Percentiles rank a stretch among this genome's conserved stretches.
These are phyloP conservation scores for Oreocharis arfaki DNA, from an alignment of 2,113 vertebrate species.

Conservation along the genomic window DNA sequence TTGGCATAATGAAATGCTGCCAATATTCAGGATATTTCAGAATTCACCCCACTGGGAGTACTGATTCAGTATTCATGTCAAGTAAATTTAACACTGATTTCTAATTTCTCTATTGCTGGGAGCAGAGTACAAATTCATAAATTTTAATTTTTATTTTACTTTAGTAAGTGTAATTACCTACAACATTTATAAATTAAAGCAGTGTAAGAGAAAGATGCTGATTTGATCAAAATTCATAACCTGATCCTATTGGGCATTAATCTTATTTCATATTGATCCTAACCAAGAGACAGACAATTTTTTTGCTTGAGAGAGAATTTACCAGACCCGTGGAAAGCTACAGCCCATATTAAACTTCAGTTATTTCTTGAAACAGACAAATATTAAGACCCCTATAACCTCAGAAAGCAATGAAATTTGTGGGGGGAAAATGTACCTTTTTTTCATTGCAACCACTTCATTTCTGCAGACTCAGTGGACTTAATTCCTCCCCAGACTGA, in stretches of 20 bases:
- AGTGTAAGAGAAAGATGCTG: neutral
- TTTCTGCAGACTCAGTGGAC: neutral
- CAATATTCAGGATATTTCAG: slow-evolving; percentile 22
- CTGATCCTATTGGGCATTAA: neutral
- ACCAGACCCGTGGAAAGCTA: neutral
- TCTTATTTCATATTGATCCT: slow-evolving; percentile 21
- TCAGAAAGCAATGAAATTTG: neutral
- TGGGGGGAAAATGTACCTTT: neutral
- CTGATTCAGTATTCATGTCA: slow-evolving; percentile 41
- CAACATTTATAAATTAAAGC: slow-evolving; percentile 40
- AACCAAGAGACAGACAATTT: neutral
- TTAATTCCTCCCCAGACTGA: neutral
- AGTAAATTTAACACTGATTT: slow-evolving; percentile 55
- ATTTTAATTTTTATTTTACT: slow-evolving; percentile 64
- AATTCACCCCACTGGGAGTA: neutral
- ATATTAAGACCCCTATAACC: neutral
- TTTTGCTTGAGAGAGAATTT: neutral
- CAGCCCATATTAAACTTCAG: neutral
- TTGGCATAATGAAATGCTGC: neutral
- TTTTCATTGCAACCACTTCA: neutral
- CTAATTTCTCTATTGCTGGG: slow-evolving; percentile 40
- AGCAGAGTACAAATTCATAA: slow-evolving; percentile 48
- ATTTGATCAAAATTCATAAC: slow-evolving; percentile 50
- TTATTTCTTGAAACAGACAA: neutral
- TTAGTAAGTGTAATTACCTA: slow-evolving; percentile 57